Evolutionary conservation across 2,888 invertebrate genomes (phyloP).

Genomic region (Plebejus melissa): DNA sequence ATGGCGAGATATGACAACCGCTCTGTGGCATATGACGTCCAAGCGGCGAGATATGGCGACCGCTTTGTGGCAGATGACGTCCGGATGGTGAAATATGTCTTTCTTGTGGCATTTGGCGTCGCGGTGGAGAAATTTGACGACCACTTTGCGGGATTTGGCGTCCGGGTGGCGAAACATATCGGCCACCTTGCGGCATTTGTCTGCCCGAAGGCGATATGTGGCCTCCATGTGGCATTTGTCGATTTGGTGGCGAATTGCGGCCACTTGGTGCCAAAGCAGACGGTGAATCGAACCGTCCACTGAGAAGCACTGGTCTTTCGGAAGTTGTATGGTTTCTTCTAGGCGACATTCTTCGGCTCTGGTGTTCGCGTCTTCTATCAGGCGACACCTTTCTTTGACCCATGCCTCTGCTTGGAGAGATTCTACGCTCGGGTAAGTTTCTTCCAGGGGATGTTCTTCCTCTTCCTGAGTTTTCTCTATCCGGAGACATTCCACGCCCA

Average conservation of each 20-base stretch:
- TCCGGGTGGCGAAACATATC: not conserved
- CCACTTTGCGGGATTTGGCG: not conserved
- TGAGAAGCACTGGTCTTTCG: not conserved
- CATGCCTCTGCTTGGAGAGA: conserved; percentile 28
- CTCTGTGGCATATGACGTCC: conserved; percentile 10
- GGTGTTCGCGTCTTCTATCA: not conserved
- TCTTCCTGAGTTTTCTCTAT: conserved; percentile 35
- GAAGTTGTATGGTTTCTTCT: not conserved
- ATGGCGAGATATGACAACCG: not conserved
- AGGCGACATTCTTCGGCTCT: conserved; percentile 34
- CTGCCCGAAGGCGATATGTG: not conserved
- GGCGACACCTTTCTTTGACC: conserved; percentile 30
- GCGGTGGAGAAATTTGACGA: not conserved
- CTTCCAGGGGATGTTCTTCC: conserved; percentile 38
- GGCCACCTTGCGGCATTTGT: not conserved
- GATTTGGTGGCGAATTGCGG: conserved; percentile 10
- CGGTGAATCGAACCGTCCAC: not conserved
- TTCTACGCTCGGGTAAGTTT: conserved; percentile 29
- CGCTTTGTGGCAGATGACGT: conserved; percentile 31
- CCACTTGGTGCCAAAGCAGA: not conserved
- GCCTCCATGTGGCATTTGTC: conserved; percentile 13
- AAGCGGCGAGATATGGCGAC: not conserved
- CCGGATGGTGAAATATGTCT: conserved; percentile 30
- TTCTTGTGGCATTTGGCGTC: not conserved
- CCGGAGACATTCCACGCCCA: conserved; percentile 28